A percentile compares a stretch with the other conserved stretches of the same genome.
Evolutionary conservation across 2,113 vertebrate species (phyloP).

Genomic region (Tragelaphus scriptus): DNA sequence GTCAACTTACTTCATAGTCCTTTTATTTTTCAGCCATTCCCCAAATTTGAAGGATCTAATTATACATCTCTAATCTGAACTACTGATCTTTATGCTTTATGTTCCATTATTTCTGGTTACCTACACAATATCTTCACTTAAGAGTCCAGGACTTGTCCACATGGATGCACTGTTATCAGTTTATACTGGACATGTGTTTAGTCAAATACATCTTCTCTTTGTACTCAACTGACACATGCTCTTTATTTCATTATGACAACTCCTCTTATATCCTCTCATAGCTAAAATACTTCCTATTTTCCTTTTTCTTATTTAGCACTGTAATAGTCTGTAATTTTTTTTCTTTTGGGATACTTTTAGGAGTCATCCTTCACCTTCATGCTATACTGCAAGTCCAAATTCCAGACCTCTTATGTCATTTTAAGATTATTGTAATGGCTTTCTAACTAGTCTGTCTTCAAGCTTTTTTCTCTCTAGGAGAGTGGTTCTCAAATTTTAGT

Average conservation of each 20-base stretch:
- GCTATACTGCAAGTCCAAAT: background rate
- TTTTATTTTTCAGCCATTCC: background rate
- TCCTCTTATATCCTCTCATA: background rate
- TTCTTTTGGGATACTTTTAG: background rate
- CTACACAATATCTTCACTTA: background rate
- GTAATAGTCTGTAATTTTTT: background rate
- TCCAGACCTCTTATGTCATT: background rate
- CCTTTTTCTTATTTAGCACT: background rate
- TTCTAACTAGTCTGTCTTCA: background rate
- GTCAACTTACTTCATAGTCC: background rate
- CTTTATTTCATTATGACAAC: background rate
- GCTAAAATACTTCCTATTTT: background rate
- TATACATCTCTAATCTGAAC: background rate
- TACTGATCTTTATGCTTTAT: background rate
- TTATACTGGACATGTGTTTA: background rate
- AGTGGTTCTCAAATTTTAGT: background rate
- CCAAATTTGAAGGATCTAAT: background rate
- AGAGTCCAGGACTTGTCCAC: background rate
- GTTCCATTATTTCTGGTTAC: background rate
- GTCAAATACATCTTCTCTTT: background rate
- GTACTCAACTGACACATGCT: background rate
- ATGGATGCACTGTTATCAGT: background rate
- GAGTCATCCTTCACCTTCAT: background rate
- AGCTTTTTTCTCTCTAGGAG: background rate
- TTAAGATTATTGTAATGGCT: background rate